These are phyloP conservation scores for Galago senegalensis DNA, from an alignment of 2,797 vertebrate species.

Conservation along the genomic window DNA sequence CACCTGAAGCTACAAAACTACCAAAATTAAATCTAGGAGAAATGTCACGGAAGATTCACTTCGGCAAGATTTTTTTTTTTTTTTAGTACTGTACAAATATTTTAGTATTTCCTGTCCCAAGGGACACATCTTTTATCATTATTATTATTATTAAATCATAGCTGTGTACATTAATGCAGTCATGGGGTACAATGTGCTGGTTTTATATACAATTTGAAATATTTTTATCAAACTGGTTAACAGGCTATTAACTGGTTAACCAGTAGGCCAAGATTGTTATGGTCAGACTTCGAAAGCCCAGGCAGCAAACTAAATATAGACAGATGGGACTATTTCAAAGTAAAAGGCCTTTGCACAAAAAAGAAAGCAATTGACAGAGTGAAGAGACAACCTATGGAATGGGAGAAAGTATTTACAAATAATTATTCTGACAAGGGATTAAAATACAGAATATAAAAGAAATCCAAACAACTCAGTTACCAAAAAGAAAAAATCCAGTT, in stretches of 20 bases:
- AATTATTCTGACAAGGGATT: background rate
- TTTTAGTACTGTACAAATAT: no score
- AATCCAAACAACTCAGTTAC: background rate
- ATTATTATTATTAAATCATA: no score
- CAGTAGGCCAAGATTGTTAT: background rate
- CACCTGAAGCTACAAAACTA: background rate
- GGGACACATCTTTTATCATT: no score
- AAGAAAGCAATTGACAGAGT: background rate
- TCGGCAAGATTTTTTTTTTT: background rate
- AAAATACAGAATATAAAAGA: background rate
- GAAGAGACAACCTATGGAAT: background rate
- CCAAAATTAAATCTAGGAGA: background rate
- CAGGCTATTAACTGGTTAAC: no score
- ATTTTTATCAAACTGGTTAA: no score
- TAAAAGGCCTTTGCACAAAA: background rate
- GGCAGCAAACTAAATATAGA: background rate
- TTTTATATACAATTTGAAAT: no score
- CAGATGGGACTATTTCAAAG: background rate
- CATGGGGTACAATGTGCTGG: no score
- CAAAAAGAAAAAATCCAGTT: background rate
- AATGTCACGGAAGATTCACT: background rate
- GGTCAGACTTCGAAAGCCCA: background rate
- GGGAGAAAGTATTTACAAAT: background rate
- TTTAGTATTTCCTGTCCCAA: no score
- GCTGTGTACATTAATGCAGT: no score